Base-by-base conservation (phyloP, 1,140 invertebrate species). In the Camponotus pennsylvanicus region DNA sequence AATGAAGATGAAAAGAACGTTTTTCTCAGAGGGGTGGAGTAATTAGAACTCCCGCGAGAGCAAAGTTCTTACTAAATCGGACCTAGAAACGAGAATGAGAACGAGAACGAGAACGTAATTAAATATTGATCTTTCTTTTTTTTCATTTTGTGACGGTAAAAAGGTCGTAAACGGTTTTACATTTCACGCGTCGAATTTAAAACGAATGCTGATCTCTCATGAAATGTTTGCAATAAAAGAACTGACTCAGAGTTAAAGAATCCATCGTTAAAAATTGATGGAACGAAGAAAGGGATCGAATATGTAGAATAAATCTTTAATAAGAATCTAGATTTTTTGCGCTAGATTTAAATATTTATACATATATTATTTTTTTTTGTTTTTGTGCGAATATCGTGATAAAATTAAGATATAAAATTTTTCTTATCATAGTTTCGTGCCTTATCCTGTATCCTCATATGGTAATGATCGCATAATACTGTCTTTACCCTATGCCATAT, bases 111-210 rank as follows among this genome's bases (percentile, higher is more conserved):
- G 67, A 73, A 73, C 67, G 67, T 82, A 82, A 82, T 82, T 82
- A 82, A 71, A 82, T 82, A 82, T 82, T 82, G 79, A 82, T 73
- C 79, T 57, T 82, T 21, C 67, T 59, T 82, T 82, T 71, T 40
- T 59, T 52, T 52, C 13, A 52, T 52, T 52, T 18, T 52, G 37
- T 82, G 8, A 7, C 40, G 13, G 2, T 34, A 82, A 82, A 69
- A 69, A 71, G 55, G 34, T 57, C 78, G 40, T 82, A 34, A 73
- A 82, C 18, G 52, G 27, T 73, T 82, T 82, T 82, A 57, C 66
- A 9, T 27, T n/a, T 82, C 13, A 37, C 78, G 42, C 66, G 49
- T 71, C 9, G 15, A 70, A 82, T 71, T 34, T 42, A 57, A 71
- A 71, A 71, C 45, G n/a, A 70, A 82, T 40, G 78, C 52, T 57